Conservation (phyloP, 2,113 vertebrate species). For the Archocentrus centrarchus region DNA sequence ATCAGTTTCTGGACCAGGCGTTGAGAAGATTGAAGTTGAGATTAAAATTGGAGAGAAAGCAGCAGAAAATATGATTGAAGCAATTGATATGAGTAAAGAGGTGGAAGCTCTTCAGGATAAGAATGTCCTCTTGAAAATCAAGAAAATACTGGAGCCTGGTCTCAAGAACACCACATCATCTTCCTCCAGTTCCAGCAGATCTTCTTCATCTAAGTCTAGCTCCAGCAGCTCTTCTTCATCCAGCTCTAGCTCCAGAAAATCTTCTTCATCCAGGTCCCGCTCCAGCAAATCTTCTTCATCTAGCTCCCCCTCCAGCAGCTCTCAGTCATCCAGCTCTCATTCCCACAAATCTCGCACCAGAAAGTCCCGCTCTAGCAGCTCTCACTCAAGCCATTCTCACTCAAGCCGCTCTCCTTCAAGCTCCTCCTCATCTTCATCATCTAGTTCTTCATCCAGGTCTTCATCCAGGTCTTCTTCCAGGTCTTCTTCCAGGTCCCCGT, state of each 20-base stretch:
- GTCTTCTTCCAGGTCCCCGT: constrained; percentile 57
- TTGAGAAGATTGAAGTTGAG: constrained; percentile 86
- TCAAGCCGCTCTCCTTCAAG: too few species aligned
- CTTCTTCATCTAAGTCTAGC: constrained; percentile 37
- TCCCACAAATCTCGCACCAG: too few species aligned
- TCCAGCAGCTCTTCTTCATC: constrained; percentile 9
- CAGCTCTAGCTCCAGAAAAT: neutral
- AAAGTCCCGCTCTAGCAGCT: too few species aligned
- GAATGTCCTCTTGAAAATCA: constrained; percentile 80
- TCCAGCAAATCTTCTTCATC: constrained; percentile 49
- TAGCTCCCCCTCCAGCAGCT: constrained; percentile 11
- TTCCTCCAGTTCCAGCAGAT: constrained; percentile 56
- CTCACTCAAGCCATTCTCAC: too few species aligned
- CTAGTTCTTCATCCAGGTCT: constrained; percentile 59
- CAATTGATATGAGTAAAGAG: constrained; percentile 69
- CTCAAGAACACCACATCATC: constrained; percentile 43
- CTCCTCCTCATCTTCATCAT: neutral
- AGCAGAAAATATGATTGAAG: constrained; percentile 79
- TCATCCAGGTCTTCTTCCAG: constrained; percentile 40
- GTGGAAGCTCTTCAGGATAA: constrained; percentile 66
- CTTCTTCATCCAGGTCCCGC: constrained; percentile 51
- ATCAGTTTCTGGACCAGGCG: constrained; percentile 71
- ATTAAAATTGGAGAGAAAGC: constrained; percentile 81
- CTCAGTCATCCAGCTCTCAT: too few species aligned
- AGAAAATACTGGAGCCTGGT: constrained; percentile 79